phyloP scores from a whole-genome alignment of 2,888 invertebrate species.

The Ametastegia equiseti region DNA sequence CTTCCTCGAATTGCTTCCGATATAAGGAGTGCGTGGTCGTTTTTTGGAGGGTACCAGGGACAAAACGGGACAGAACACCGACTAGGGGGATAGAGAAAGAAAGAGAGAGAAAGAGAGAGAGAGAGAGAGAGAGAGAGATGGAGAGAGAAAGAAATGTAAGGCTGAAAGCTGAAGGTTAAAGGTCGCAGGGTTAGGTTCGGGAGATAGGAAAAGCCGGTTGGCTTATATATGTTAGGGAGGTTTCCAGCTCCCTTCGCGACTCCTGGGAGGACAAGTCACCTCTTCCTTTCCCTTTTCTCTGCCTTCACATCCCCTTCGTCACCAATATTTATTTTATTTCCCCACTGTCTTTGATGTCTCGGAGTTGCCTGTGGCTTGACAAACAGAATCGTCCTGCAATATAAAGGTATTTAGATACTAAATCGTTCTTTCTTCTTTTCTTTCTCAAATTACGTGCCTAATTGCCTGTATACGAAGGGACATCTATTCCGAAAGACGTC shows the following conservation, averaged over 20 bases:
- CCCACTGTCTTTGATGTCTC: constrained; percentile 50
- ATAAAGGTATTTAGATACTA: constrained; percentile 43
- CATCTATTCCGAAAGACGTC: too few relatives aligned
- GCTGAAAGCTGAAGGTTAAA: background rate
- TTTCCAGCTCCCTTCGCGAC: constrained; percentile 29
- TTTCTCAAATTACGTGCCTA: constrained; percentile 48
- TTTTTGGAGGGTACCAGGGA: constrained; percentile 1
- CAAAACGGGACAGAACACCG: background rate
- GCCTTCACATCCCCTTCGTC: background rate
- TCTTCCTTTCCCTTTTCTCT: too few relatives aligned
- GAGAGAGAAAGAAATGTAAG: constrained; percentile 15
- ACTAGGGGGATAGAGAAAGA: background rate
- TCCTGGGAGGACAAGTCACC: constrained; percentile 15
- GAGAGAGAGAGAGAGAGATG: constrained; percentile 31
- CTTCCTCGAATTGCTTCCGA: constrained; percentile 31
- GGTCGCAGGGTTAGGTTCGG: constrained; percentile 39
- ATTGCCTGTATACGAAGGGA: constrained; percentile 37
- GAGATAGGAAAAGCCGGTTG: constrained; percentile 4
- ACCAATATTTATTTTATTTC: constrained; percentile 52
- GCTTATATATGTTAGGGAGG: constrained; percentile 39
- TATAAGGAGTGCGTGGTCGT: constrained; percentile 22
- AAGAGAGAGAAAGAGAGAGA: constrained; percentile 32
- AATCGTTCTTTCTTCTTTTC: too few relatives aligned
- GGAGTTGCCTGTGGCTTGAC: constrained; percentile 25
- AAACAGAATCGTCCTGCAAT: constrained; percentile 42